Evolutionary conservation across 2,888 invertebrate genomes (phyloP).

Genomic region (Labia minor): DNA sequence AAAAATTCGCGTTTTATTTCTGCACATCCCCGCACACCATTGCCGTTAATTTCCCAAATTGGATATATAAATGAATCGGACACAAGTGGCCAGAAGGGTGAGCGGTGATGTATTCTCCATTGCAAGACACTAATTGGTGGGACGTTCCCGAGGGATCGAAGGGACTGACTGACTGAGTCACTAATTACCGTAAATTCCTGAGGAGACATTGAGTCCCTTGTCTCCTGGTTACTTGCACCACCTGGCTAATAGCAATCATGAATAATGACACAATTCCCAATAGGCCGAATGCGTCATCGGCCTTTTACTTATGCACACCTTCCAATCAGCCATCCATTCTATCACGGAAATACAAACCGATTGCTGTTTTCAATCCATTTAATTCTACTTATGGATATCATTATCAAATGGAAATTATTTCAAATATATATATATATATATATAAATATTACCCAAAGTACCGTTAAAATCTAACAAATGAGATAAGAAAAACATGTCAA

Average conservation of each 20-base stretch:
- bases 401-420: no score
- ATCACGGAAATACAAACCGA: no score
- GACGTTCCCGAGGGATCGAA: background rate
- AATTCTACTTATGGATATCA: no score
- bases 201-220: background rate
- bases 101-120: background rate
- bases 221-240: background rate
- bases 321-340: background rate
- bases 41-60: no score
- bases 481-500: no score
- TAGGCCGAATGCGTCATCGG: background rate
- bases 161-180: constrained; percentile 6
- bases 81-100: background rate
- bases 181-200: constrained; percentile 13
- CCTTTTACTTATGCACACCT: constrained; percentile 13
- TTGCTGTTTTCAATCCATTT: no score
- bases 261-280: constrained; percentile 13
- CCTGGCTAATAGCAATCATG: constrained; percentile 13
- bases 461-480: no score
- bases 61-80: no score
- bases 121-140: constrained; percentile 7
- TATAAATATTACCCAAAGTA: no score
- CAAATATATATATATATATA: no score
- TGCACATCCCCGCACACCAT: no score
- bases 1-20: no score